phyloP scores from a whole-genome alignment of 2,113 vertebrate species.

The Colinus virginianus region DNA sequence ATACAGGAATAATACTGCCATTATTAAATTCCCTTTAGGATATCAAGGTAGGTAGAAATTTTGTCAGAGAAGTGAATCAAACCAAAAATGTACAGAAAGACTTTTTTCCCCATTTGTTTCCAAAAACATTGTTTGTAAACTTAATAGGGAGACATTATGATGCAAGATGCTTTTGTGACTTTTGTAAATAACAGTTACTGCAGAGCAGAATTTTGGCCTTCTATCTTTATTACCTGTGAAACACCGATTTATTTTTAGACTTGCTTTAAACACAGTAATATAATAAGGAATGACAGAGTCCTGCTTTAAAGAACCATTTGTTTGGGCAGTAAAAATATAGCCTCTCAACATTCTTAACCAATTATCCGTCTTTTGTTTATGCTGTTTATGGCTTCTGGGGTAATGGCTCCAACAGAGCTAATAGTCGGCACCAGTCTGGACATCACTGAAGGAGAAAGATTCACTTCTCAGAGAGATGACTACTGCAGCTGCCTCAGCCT shows the following conservation, averaged over 20 bases:
- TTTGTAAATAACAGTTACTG: not conserved
- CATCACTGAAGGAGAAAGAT: not conserved
- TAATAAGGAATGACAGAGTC: not conserved
- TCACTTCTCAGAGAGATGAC: not conserved
- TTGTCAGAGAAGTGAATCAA: not conserved
- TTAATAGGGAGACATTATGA: not conserved
- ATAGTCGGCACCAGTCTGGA: not conserved
- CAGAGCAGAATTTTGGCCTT: not conserved
- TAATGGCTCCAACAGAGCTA: not conserved
- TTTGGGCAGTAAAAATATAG: conserved; percentile 36
- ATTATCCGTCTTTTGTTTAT: not conserved
- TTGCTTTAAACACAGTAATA: conserved; percentile 10
- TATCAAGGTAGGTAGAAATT: not conserved
- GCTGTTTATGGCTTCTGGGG: conserved; percentile 1
- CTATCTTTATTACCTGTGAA: not conserved
- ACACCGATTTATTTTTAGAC: not conserved
- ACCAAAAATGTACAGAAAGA: not conserved
- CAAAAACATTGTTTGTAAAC: not conserved
- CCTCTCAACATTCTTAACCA: not conserved
- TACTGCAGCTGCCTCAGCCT: not conserved
- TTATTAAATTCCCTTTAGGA: not conserved
- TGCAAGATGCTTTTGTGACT: not conserved
- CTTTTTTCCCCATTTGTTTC: not conserved
- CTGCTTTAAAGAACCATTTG: conserved; percentile 15
- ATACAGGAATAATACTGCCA: not conserved